These are phyloP conservation scores for Leontopithecus rosalia DNA, from an alignment of 2,797 vertebrate genomes.

Conservation along the genomic window DNA sequence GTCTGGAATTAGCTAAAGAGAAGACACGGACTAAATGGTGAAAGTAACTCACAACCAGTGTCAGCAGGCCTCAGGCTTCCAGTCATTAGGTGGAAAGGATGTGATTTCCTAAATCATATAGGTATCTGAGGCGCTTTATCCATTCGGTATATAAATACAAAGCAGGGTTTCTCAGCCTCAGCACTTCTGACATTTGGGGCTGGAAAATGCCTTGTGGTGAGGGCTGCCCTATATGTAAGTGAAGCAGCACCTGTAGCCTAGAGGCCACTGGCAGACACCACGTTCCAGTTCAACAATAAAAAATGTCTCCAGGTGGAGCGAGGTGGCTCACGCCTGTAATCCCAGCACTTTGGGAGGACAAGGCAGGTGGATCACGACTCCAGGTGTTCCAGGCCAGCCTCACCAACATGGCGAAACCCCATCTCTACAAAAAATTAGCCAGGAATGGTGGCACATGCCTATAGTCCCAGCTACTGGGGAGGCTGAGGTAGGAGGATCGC, in stretches of 20 bases:
- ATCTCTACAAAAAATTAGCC: no score
- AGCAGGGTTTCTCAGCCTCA: neutral
- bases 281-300: neutral
- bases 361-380: no score
- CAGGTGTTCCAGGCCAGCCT: no score
- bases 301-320: neutral
- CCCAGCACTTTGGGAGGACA: no score
- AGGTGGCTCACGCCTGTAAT: no score
- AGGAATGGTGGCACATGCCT: no score
- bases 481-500: no score
- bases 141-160: neutral
- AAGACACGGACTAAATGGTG: neutral
- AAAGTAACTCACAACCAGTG: neutral
- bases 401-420: no score
- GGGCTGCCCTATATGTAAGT: neutral
- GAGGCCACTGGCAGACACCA: neutral
- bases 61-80: neutral
- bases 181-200: neutral
- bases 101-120: fast-evolving
- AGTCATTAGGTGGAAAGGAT: neutral
- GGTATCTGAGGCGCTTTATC: neutral
- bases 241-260: neutral
- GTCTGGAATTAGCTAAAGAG: neutral
- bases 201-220: neutral
- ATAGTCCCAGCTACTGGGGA: no score